Percentiles rank a stretch among this genome's conserved stretches.
These are phyloP conservation scores for Ciconia stormi DNA, from an alignment of 2,113 vertebrate genomes.

Conservation along the genomic window DNA sequence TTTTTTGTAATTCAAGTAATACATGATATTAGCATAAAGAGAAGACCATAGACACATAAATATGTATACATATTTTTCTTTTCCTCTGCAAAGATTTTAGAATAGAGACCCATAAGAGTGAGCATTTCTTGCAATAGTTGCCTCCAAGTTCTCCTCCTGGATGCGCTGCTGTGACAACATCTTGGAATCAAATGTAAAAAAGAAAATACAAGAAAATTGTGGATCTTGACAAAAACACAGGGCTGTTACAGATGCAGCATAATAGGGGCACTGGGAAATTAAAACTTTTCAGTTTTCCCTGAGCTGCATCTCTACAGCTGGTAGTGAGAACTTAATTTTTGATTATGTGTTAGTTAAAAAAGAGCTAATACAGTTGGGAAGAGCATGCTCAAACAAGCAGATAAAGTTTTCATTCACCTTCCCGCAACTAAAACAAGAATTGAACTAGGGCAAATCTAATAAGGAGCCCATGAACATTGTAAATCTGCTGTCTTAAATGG, in stretches of 20 bases:
- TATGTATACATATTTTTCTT: background rate
- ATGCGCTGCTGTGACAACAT: background rate
- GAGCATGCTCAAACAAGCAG: background rate
- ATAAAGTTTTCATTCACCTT: constrained; percentile 24
- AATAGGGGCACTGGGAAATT: constrained; percentile 68
- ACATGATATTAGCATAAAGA: background rate
- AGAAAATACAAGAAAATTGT: constrained; percentile 1
- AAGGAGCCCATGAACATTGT: background rate
- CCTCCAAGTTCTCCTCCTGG: background rate
- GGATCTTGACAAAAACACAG: background rate
- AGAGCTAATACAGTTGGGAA: background rate
- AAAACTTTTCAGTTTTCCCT: constrained; percentile 61
- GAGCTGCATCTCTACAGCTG: constrained; percentile 62
- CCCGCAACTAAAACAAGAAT: background rate
- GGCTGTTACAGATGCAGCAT: constrained; percentile 55
- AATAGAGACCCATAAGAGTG: background rate
- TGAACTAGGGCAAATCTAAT: constrained; percentile 10
- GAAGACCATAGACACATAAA: background rate
- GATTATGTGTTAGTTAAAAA: constrained; percentile 29
- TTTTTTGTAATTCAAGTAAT: background rate
- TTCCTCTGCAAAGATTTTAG: background rate
- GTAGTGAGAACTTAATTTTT: constrained; percentile 43
- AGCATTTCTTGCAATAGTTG: background rate
- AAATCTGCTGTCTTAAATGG: background rate
- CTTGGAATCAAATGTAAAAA: background rate